These are phyloP conservation scores for Scolopax rusticola DNA, from an alignment of 2,797 vertebrate species.

Conservation along the genomic window DNA sequence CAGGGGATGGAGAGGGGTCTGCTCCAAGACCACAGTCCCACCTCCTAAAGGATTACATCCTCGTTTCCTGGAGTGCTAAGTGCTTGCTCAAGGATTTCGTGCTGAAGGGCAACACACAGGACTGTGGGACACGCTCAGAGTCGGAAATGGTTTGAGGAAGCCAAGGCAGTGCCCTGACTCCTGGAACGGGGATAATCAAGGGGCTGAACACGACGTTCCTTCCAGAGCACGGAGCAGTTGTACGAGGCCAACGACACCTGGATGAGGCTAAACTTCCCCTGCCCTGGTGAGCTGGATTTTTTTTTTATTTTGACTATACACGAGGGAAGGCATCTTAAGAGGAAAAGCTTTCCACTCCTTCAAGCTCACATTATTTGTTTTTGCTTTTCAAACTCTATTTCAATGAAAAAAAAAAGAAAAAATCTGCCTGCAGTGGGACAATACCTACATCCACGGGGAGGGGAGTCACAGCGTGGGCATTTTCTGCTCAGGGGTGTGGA, in stretches of 20 bases:
- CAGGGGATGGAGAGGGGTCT: not conserved
- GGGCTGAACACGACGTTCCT: not conserved
- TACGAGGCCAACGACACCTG: accelerated
- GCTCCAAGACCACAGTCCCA: not conserved
- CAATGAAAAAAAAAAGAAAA: accelerated
- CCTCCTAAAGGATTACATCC: accelerated
- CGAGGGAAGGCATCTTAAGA: not conserved
- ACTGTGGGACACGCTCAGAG: accelerated
- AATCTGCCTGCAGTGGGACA: not conserved
- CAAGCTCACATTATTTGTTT: not conserved
- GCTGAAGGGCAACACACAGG: accelerated
- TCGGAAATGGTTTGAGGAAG: not conserved
- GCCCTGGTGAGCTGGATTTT: not conserved
- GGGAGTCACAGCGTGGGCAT: not conserved
- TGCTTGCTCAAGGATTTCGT: not conserved
- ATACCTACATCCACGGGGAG: accelerated
- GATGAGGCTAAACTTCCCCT: not conserved
- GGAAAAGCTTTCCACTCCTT: not conserved
- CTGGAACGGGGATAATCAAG: not conserved
- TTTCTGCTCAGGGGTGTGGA: not conserved
- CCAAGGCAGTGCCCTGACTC: not conserved
- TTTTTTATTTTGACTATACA: not conserved
- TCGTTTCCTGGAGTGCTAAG: accelerated
- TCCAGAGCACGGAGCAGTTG: not conserved
- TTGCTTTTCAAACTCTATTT: not conserved